Base-by-base conservation (phyloP, 2,888 invertebrate species). In the Chromoteleia sp. region DNA sequence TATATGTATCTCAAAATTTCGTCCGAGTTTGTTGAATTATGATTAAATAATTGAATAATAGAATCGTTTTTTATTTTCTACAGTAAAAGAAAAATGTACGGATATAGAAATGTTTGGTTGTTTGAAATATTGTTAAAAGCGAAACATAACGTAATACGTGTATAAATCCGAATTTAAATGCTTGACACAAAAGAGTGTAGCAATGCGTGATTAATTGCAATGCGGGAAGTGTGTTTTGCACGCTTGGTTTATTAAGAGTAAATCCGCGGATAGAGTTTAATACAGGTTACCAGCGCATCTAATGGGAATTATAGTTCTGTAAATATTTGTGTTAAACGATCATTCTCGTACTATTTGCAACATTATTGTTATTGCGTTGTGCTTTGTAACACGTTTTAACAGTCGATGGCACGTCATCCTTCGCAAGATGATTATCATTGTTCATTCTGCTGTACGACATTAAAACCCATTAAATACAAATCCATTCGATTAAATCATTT, bases 171-270 rank as follows among this genome's bases (percentile, higher is more conserved):
- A 41, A 68, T 71, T 71, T 30, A 59, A 59, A 71, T 71, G 48
- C 21, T 71, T 76, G 65, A 50, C 65, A 58, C 65, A 76, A 75
- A 76, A 81, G 50, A 59, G 70, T 70, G 68, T 48, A 58, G 63
- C 63, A 50, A 75, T 76, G 81, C 59, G 71, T 71, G 75, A 81
- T 75, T 76, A 81, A 81, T 75, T 30, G 54, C 67, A 54, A 70
- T 58, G 70, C 58, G 63, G 48, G 43, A 58, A 75, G 74, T 70
- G 63, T 63, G 52, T 70, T 80, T 70, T 70, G 61, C 56, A 75
- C 74, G 80, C 80, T 70, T 75, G 80, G 70, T 70, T 80, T 68
- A 74, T 63, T 74, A 61, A 68, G 79, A 68, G 74, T 73, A 74
- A 79, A 74, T 54, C 61, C 50, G 68, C 68, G 61, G 78, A 63